Percentiles rank a stretch among this genome's conserved stretches.
phyloP scores from a whole-genome alignment of 1,140 invertebrate species.

The Drosophila sechellia region DNA sequence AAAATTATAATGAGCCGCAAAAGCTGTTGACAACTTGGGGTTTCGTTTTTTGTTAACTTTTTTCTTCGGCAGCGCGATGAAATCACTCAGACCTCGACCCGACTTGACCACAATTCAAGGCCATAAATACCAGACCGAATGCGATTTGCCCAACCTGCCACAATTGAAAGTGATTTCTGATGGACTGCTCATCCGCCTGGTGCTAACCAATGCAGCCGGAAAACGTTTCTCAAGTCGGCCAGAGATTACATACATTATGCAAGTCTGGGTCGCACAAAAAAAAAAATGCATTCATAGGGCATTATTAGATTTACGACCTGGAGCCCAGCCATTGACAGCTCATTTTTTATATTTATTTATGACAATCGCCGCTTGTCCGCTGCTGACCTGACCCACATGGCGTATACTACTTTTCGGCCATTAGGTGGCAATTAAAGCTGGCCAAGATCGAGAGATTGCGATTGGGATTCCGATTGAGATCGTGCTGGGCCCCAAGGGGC shows the following conservation, averaged over 20 bases:
- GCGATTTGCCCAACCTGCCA: constrained; percentile 24
- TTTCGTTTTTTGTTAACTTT: constrained; percentile 11
- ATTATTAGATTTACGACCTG: constrained; percentile 22
- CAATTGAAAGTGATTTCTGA: constrained; percentile 60
- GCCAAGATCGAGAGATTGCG: constrained; percentile 38
- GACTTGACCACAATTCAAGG: constrained; percentile 57
- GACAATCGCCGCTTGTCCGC: constrained; percentile 33
- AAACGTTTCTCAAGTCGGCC: constrained; percentile 12
- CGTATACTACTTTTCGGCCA: constrained; percentile 34
- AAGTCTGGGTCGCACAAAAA: constrained; percentile 29
- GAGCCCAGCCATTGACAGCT: constrained; percentile 53
- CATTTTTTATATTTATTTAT: constrained; percentile 60
- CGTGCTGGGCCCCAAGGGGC: constrained; percentile 33
- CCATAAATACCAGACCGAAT: constrained; percentile 39
- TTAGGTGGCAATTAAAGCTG: constrained; percentile 66
- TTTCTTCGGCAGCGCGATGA: constrained; percentile 46
- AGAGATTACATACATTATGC: constrained; percentile 30
- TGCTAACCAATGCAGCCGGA: constrained; percentile 24
- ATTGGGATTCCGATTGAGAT: constrained; percentile 28
- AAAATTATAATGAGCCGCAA: constrained; percentile 72
- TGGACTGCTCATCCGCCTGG: constrained; percentile 19
- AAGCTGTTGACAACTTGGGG: constrained; percentile 57
- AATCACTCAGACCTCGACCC: constrained; percentile 60
- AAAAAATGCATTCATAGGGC: constrained; percentile 34
- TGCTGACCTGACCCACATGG: constrained; percentile 69